These are phyloP conservation scores for Siphlonurus alternatus DNA, from an alignment of 2,888 invertebrate species.

Conservation along the genomic window DNA sequence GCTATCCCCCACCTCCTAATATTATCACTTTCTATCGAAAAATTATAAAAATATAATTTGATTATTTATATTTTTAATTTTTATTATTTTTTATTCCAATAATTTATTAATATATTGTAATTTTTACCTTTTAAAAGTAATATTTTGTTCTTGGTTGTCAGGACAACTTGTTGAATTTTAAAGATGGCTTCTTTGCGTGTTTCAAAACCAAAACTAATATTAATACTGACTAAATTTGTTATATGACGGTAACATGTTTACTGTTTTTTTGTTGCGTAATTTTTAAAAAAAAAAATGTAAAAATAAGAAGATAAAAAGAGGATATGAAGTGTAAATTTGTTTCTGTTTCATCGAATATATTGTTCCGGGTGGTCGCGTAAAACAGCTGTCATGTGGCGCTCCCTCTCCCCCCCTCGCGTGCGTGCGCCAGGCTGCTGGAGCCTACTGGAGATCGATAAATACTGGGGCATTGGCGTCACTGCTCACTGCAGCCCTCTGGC, in stretches of 20 bases:
- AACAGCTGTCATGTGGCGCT: background rate
- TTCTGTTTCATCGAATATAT: background rate
- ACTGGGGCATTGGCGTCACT: background rate
- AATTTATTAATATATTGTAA: no score
- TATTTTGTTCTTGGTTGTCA: background rate
- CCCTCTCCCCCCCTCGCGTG: background rate
- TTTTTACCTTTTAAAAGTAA: no score
- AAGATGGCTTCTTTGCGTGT: slow-evolving; percentile 7
- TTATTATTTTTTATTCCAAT: no score
- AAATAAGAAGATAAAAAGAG: no score
- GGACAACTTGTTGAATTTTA: slow-evolving; percentile 10
- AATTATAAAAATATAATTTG: no score
- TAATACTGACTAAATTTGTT: background rate
- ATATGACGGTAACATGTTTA: no score
- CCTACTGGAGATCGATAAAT: background rate
- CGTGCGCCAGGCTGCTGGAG: background rate
- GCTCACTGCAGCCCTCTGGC: background rate
- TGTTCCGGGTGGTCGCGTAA: background rate
- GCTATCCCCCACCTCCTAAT: background rate
- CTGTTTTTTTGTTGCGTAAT: no score
- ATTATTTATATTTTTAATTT: no score
- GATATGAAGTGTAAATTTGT: background rate
- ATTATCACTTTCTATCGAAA: no score
- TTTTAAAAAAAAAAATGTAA: no score
- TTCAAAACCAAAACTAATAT: background rate